Base-by-base conservation (phyloP, 2,113 vertebrate genomes). In the Sapayoa aenigma region DNA sequence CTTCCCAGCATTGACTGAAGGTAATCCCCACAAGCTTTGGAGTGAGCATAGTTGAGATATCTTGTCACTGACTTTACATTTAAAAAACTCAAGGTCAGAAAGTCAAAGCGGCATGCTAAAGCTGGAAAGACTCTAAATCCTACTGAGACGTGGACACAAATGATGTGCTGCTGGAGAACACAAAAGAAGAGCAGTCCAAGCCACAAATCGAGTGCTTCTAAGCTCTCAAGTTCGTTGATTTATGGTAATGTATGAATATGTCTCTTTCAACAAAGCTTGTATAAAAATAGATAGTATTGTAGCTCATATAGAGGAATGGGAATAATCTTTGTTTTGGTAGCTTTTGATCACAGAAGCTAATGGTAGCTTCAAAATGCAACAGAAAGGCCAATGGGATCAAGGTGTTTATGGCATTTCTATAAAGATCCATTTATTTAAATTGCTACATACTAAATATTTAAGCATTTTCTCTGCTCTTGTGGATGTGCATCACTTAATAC, bases 21-120 rank as follows among this genome's bases (percentile, higher is more conserved):
- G 79, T 96, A 97, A 97, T 95, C 96, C 92, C 50, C 52, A 37
- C 49, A 80, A 72, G 94, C 76, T 92, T 71, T 83, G 56, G 47
- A 86, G 44, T 37, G 24, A 93, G 52, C 0, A 0, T 47, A 58
- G 62, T 2, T 77, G 59, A 81, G 35, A 35, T 23, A 31, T 28
- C 84, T 90, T 88, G 67, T 85, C 60, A 46, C 63, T 94, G 92
- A 93, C 90, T 94, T 94, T 91, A 72, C 76, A 94, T 96, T 88
- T 93, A 78, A 71, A 84, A 84, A 88, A 81, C 33, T 47, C 50
- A 95, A 93, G 93, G 93, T 95, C 94, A 90, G 72, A 75, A 94
- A 93, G 94, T 94, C 90, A 94, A 82, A 87, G 84, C 65, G 88
- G 55, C 31, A 33, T 3, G 14, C 39, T 44, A 63, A 85, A 67